Evolutionary conservation across 2,888 invertebrate genomes (phyloP), one percentile per base, ranked within the genome.

Genomic region (Drosophila anomalipes): DNA sequence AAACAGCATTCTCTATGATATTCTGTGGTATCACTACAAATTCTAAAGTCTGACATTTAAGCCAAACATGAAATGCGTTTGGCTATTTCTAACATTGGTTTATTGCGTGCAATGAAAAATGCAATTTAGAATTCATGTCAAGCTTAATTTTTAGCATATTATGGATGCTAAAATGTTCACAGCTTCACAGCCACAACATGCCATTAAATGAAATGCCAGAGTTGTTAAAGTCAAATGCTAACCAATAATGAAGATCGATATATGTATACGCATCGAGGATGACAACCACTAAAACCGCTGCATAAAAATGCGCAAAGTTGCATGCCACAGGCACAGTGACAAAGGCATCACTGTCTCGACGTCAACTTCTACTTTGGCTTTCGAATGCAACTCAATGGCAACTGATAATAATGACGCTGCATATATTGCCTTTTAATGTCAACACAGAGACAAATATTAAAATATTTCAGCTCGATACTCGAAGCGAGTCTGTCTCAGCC

Each of bases 341-440:
- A 47, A 51, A 49, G 52, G 41, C 51, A 14, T 22, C 70, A 39
- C 19, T n/a, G n/a, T 30, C 32, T 44, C 44, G 49, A 54, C 68
- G 37, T 49, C 41, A 37, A 47, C 71, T 57, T 54, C 58, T 52
- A 57, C 69, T 47, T 62, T 49, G 58, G 47, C 22, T 54, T 60
- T 33, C 66, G 53, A 68, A 58, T 71, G 39, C 59, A 65, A 60
- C 63, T 66, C 64, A 70, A 62, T 64, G 72, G 44, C 49, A 65
- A 39, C 81, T 80, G 75, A 75, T 87, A 79, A 85, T 89, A 87
- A 86, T 87, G 88, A 89, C 88, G 76, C 83, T 86, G 89, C 87
- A 87, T 85, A 86, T 87, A 89, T 87, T 87, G 87, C 89, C 83
- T 86, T 86, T 89, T 89, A 86, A 86, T 89, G 89, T 89, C 87